Base-by-base conservation (phyloP, 2,113 vertebrate species). In the Desmodus rotundus region DNA sequence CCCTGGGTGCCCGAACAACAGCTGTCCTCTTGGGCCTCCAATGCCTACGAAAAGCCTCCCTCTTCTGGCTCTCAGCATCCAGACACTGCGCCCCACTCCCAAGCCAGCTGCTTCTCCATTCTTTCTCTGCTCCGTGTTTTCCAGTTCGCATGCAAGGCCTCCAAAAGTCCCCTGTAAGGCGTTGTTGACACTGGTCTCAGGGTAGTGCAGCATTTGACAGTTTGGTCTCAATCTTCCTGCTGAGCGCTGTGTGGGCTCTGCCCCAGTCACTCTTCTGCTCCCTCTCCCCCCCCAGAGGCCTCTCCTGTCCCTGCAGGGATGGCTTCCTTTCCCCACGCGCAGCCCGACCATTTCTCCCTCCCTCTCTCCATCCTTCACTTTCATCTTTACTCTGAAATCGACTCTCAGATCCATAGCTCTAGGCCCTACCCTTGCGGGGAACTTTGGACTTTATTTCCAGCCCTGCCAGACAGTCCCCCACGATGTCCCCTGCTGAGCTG, bases 311-410 rank as follows among this genome's bases (percentile, higher is more conserved):
- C 47, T 56, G 56, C 24, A 2, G 20, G 47, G 10, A 24, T 26
- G 2, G 13, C 36, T 43, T 68, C 67, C 38, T 36, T 61, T 9
- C 7, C 16, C 58, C 26, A 0, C 1, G 3, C 33, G 0, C 5
- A 61, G 47, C 12, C 20, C 1, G 2, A 0, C 58, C n/a, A 19
- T 45, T 63, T 81, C 47, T 36, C 31, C 33, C 58, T 41, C 19
- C 20, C 61, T 24, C 33, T 54, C 54, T 11, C 16, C 20, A 36
- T 12, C 14, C 38, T 92, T 19, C 38, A 41, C 11, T 6, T 36
- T 63, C 28, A 11, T 36, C 24, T 61, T 10, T 31, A 0, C 13
- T 45, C 16, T 10, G 3, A 15, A 56, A 11, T 43, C 0, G 0
- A 47, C 13, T 38, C 76, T 63, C 50, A 19, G 33, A 33, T 56